Evolutionary conservation across 2,888 invertebrate genomes (phyloP).

Genomic region (Mystacides longicornis): DNA sequence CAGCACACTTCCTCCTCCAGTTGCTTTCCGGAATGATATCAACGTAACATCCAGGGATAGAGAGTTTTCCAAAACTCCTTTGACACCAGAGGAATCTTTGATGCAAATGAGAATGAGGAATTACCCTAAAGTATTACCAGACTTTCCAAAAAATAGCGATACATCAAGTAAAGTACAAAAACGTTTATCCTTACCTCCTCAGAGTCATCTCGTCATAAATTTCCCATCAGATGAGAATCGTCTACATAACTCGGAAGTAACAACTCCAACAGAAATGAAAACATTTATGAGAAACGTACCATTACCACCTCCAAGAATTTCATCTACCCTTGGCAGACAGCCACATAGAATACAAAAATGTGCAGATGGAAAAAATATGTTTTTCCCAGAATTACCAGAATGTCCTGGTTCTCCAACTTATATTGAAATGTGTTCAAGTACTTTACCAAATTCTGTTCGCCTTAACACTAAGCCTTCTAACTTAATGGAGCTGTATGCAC

Average conservation of each 20-base stretch:
- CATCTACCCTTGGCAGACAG: slow-evolving; percentile 57
- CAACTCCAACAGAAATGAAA: slow-evolving; percentile 26
- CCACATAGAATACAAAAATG: slow-evolving; percentile 26
- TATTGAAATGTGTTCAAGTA: slow-evolving; percentile 21
- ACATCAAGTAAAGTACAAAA: slow-evolving; percentile 36
- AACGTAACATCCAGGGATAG: slow-evolving; percentile 72
- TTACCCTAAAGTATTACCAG: slow-evolving; percentile 81
- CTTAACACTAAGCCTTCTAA: slow-evolving; percentile 11
- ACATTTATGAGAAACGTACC: slow-evolving; percentile 47
- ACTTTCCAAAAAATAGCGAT: slow-evolving; percentile 48
- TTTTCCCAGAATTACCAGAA: neutral
- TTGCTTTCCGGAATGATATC: slow-evolving; percentile 51
- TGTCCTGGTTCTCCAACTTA: slow-evolving; percentile 17
- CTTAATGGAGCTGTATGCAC: slow-evolving; percentile 16
- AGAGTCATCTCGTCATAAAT: slow-evolving; percentile 31
- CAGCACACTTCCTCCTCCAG: slow-evolving; percentile 37
- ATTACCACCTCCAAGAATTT: slow-evolving; percentile 67
- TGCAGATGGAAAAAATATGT: neutral
- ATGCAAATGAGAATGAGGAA: slow-evolving; percentile 68
- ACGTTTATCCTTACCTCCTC: slow-evolving; percentile 58
- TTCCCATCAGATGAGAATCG: slow-evolving; percentile 32
- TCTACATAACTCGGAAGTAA: slow-evolving; percentile 29
- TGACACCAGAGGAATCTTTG: slow-evolving; percentile 64
- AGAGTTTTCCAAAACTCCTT: slow-evolving; percentile 33
- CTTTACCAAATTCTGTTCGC: slow-evolving; percentile 15